Evolutionary conservation across 2,797 vertebrate genomes (phyloP).

Genomic region (Urosaurus nigricauda): DNA sequence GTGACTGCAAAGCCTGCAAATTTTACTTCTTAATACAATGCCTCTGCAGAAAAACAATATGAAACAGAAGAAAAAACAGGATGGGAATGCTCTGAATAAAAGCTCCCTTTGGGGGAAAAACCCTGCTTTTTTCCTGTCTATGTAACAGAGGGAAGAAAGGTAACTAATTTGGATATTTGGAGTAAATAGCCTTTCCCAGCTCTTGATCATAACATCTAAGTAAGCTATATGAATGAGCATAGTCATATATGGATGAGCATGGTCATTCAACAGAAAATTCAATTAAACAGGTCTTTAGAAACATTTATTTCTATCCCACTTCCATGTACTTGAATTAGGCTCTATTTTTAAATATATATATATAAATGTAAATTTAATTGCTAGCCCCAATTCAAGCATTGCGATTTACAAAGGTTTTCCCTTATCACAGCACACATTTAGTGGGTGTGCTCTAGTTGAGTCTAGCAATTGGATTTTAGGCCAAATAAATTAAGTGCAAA

Average conservation of each 20-base stretch:
- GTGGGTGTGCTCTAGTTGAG: no score
- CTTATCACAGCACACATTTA: no score
- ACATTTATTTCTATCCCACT: neutral
- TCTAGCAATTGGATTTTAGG: no score
- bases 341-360: neutral
- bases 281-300: neutral
- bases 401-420: no score
- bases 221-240: neutral
- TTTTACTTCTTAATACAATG: constrained; percentile 34
- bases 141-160: neutral
- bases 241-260: neutral
- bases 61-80: constrained; percentile 9
- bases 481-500: neutral
- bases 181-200: neutral
- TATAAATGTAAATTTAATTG: no score
- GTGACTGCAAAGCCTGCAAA: neutral
- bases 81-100: neutral
- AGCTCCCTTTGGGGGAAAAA: neutral
- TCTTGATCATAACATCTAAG: neutral
- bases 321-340: neutral
- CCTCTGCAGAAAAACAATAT: neutral
- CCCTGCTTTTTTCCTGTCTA: neutral
- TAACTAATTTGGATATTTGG: neutral
- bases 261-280: neutral
- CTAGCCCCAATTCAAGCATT: no score